Conservation (phyloP, 2,113 vertebrate species). For the Mormyrus lacerda region DNA sequence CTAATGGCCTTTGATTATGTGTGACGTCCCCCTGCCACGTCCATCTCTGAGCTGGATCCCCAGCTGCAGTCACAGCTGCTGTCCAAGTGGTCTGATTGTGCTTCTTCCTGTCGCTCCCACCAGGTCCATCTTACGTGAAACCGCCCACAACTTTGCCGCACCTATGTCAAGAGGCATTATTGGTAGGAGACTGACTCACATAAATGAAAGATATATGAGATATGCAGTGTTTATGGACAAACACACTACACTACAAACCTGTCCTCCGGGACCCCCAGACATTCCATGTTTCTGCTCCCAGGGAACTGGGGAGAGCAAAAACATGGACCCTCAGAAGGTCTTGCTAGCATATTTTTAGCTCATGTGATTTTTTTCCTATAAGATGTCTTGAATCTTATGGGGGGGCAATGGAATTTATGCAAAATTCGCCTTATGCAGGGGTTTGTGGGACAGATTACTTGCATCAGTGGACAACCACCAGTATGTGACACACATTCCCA, state of each 20-base stretch:
- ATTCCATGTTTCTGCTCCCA: too few species aligned
- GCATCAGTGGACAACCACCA: neutral
- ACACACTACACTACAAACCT: too few species aligned
- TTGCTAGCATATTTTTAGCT: neutral
- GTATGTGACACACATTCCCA: neutral
- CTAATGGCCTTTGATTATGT: neutral
- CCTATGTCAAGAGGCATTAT: neutral
- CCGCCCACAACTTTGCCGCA: neutral
- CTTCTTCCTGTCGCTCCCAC: neutral
- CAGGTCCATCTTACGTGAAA: neutral
- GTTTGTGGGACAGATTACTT: neutral
- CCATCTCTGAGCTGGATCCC: neutral
- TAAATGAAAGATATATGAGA: too few species aligned
- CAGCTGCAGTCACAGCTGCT: neutral
- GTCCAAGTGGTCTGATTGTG: neutral
- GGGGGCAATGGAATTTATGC: neutral
- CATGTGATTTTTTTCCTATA: neutral
- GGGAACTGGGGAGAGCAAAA: too few species aligned
- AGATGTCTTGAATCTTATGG: neutral
- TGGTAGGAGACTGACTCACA: neutral
- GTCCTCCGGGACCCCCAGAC: too few species aligned
- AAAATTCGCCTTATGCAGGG: neutral
- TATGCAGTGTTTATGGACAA: too few species aligned
- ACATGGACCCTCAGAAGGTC: neutral
- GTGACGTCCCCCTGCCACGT: neutral